Conservation (phyloP, 1,140 invertebrate species). For the Planococcus citri region DNA sequence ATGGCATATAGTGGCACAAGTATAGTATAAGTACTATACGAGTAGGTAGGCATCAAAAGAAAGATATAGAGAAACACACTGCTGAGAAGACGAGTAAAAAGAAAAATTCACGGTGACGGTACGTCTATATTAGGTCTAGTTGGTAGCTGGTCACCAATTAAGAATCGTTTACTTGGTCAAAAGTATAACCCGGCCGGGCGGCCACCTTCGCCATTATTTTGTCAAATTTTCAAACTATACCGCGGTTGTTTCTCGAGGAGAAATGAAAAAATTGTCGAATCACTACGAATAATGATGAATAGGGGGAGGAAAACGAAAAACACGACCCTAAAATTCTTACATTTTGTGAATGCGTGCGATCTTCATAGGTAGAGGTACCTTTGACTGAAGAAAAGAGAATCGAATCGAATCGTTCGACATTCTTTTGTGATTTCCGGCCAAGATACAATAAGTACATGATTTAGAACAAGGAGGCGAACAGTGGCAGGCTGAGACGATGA, state of each 20-base stretch:
- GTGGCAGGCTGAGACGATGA: no score
- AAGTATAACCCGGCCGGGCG: background rate
- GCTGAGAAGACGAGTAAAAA: background rate
- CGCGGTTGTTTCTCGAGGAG: background rate
- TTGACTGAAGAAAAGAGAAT: no score
- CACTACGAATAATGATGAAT: background rate
- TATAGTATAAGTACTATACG: no score
- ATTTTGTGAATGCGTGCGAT: no score
- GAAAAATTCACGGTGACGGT: background rate
- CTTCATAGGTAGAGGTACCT: no score
- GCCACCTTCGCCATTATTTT: background rate
- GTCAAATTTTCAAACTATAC: background rate
- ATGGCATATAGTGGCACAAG: background rate
- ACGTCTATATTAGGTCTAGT: slow-evolving; percentile 1
- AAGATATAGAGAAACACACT: background rate
- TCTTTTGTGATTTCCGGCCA: no score
- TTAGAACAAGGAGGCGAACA: no score
- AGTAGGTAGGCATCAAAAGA: no score
- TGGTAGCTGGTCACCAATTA: slow-evolving; percentile 2
- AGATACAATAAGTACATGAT: no score
- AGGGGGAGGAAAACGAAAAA: no score
- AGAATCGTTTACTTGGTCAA: background rate
- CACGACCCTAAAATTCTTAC: no score
- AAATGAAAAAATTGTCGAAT: background rate
- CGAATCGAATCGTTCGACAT: no score